Base-by-base conservation (phyloP, 2,888 invertebrate genomes). In the Nebria brevicollis region DNA sequence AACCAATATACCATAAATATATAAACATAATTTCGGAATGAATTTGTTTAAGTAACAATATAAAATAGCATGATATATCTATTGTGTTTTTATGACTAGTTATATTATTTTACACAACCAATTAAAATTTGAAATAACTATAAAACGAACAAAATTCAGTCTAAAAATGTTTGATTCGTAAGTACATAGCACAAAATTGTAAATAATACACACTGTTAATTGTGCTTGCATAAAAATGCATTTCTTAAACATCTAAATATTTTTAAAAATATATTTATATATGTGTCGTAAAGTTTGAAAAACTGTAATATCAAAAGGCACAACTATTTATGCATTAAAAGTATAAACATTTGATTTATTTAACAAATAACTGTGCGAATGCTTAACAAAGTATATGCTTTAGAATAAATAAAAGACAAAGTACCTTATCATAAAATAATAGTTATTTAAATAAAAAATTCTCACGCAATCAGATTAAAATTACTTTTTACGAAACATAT, bases 401-500 rank as follows among this genome's bases (percentile, higher is more conserved):
- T 34, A 54, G 6, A 54, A 72, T 43, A 25, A 77, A 72, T 72
- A 77, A 79, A 79, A 65, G 73, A 73, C 7, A 80, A 66, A 1
- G 82, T 83, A 25, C 82, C 83, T 70, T 82, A 34, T 5, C 8
- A 54, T 54, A 43, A 41, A 81, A 15, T 34, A 73, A 26, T 73
- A 10, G 54, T 64, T 54, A 42, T 54, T 54, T 65, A 25, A 20
- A 13, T 70, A 42, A 75, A 42, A 75, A 20, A 75, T 2, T 43
- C 15, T 25, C 34, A 42, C 7, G 11, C 25, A 70, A n/a, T 34
- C 25, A 68, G 10, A 73, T 75, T 41, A 25, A 72, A 75, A 74
- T 86, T 86, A 89, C 84, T 90, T 90, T 84, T 90, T 90, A 83
- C 89, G 89, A 86, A 90, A 90, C 78, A 90, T 89, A 75, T 87